These are phyloP conservation scores for Galeopsomyia nigrocyanea DNA, from an alignment of 2,888 invertebrate genomes.

Conservation along the genomic window DNA sequence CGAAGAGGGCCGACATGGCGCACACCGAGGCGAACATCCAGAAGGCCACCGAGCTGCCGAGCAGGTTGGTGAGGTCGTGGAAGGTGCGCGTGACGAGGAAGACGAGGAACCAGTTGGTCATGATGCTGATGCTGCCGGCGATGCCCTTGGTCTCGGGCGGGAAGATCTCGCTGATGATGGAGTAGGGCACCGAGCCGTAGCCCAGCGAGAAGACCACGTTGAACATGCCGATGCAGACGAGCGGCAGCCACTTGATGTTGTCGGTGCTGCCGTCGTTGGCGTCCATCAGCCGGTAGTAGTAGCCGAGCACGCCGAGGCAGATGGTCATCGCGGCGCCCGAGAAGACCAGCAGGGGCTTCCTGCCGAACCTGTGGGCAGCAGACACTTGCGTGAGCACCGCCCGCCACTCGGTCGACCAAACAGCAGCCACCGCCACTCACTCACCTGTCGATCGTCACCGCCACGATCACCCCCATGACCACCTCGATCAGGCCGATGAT, in stretches of 20 bases:
- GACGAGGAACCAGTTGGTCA: slow-evolving; percentile 67
- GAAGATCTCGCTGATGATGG: slow-evolving; percentile 70
- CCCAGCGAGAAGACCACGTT: slow-evolving; percentile 69
- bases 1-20: slow-evolving; percentile 58
- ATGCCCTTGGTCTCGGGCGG: slow-evolving; percentile 68
- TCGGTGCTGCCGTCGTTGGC: slow-evolving; percentile 58
- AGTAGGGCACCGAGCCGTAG: slow-evolving; percentile 70
- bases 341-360: slow-evolving; percentile 70
- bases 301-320: slow-evolving; percentile 63
- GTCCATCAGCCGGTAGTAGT: slow-evolving; percentile 62
- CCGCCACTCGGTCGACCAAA: no score
- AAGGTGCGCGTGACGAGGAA: slow-evolving; percentile 66
- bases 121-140: slow-evolving; percentile 66
- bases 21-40: slow-evolving; percentile 61
- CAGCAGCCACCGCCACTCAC: background rate
- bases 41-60: slow-evolving; percentile 60
- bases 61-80: slow-evolving; percentile 54
- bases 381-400: background rate
- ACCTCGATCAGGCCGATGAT: slow-evolving; percentile 71
- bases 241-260: slow-evolving; percentile 66
- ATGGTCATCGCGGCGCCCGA: slow-evolving; percentile 68
- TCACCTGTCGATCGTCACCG: slow-evolving; percentile 68
- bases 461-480: slow-evolving; percentile 63
- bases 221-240: slow-evolving; percentile 66
- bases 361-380: slow-evolving; percentile 65